Conservation (phyloP, 2,113 vertebrate genomes). For the Romanogobio albipinnatus region DNA sequence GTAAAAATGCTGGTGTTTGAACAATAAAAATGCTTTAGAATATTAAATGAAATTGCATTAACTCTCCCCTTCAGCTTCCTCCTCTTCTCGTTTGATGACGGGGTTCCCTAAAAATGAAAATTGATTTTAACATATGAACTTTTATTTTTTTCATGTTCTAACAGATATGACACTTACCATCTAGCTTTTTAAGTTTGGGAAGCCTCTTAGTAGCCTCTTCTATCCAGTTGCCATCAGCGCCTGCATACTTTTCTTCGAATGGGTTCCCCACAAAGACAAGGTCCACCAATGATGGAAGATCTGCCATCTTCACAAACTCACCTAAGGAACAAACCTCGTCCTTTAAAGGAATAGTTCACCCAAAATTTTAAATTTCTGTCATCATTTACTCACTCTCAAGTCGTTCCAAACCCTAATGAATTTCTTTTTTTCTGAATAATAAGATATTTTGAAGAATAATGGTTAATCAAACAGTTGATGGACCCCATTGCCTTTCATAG, state of each 20-base stretch:
- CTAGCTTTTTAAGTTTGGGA: conserved; percentile 89
- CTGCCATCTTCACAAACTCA: conserved; percentile 90
- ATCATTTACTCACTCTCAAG: too few species aligned
- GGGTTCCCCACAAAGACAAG: conserved; percentile 97
- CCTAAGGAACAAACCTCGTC: conserved; percentile 66
- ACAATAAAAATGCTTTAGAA: conserved; percentile 29
- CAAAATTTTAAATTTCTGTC: too few species aligned
- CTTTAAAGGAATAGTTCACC: too few species aligned
- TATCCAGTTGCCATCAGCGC: conserved; percentile 85
- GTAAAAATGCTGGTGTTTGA: conserved; percentile 49
- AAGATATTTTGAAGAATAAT: too few species aligned
- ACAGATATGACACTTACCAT: conserved; percentile 77
- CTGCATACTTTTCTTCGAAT: conserved; percentile 88
- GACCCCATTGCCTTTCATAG: too few species aligned
- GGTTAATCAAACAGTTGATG: too few species aligned
- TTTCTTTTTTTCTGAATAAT: too few species aligned
- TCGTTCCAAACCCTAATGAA: too few species aligned
- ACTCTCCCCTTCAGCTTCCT: conserved; percentile 68
- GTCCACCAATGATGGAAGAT: conserved; percentile 86
- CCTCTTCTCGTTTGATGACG: conserved; percentile 71
- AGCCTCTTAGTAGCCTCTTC: conserved; percentile 91
- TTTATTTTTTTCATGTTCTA: background rate
- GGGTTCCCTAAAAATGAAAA: conserved; percentile 67
- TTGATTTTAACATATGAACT: background rate
- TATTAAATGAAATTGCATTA: conserved; percentile 48